phyloP scores from a whole-genome alignment of 2,888 invertebrate genomes.

The Helleia helle region DNA sequence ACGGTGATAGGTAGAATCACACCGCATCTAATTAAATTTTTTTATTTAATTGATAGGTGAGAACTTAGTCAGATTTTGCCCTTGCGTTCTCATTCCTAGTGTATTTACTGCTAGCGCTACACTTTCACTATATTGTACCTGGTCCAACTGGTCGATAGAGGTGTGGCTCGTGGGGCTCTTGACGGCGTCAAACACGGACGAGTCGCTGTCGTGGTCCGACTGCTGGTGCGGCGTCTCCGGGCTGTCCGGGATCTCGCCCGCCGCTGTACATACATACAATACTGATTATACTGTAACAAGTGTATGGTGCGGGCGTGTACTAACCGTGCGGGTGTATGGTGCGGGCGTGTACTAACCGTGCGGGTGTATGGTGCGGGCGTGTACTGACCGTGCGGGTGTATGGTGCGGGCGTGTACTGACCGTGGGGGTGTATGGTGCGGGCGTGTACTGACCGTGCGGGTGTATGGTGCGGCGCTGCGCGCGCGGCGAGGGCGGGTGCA shows the following conservation, averaged over 20 bases:
- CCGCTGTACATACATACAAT: conserved; percentile 29
- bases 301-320: conserved; percentile 1
- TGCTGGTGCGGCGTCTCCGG: conserved; percentile 56
- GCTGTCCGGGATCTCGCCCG: conserved; percentile 54
- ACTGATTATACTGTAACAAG: not conserved
- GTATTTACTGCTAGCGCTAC: too few species aligned
- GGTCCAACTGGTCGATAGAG: conserved; percentile 63
- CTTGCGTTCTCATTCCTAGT: too few species aligned
- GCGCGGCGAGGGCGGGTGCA: conserved; percentile 50
- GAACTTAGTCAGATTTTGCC: too few species aligned
- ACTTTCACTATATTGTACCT: conserved; percentile 34
- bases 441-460: conserved; percentile 33
- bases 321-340: conserved; percentile 42
- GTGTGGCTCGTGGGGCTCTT: conserved; percentile 63
- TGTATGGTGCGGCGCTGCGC: conserved; percentile 37
- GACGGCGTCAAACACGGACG: conserved; percentile 54
- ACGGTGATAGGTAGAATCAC: too few species aligned
- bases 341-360: conserved; percentile 39
- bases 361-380: conserved; percentile 47
- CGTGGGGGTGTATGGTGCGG: conserved; percentile 37
- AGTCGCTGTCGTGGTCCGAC: conserved; percentile 62
- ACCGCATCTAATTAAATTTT: too few species aligned
- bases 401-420: conserved; percentile 24
- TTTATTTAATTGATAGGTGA: too few species aligned
- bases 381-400: too few species aligned